phyloP scores from a whole-genome alignment of 2,113 vertebrate species.

The Eidolon helvum region DNA sequence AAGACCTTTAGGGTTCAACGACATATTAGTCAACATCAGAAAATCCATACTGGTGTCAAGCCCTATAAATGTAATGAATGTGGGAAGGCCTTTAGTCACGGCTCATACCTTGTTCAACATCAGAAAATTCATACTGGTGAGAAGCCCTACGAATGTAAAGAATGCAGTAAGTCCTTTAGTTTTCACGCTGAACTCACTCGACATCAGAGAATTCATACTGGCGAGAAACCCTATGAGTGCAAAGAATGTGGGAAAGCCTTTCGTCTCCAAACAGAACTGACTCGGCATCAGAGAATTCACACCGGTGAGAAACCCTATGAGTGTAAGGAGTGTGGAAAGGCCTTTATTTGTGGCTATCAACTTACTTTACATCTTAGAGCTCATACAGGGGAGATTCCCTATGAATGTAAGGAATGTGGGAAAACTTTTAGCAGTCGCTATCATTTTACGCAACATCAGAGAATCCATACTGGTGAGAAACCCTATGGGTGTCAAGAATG shows the following conservation, averaged over 20 bases:
- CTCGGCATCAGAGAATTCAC: background rate
- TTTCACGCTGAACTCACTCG: background rate
- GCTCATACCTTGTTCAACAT: conserved; percentile 26
- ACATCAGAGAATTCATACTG: conserved; percentile 30
- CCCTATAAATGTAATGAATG: conserved; percentile 22
- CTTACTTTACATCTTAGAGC: conserved; percentile 11
- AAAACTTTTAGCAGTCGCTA: background rate
- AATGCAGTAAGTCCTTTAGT: background rate
- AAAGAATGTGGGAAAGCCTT: background rate
- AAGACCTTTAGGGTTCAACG: conserved; percentile 19
- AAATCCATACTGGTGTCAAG: conserved; percentile 13
- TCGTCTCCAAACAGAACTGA: background rate
- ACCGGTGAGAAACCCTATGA: conserved; percentile 26
- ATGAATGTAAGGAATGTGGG: conserved; percentile 26
- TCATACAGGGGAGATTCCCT: conserved; percentile 9
- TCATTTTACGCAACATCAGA: conserved; percentile 42
- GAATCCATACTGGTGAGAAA: conserved; percentile 54
- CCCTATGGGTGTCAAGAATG: conserved; percentile 56
- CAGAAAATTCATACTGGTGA: conserved; percentile 42
- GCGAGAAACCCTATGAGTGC: background rate
- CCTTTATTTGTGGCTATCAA: conserved; percentile 28
- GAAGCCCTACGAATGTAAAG: conserved; percentile 5
- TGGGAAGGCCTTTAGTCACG: conserved; percentile 29
- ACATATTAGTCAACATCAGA: conserved; percentile 36
- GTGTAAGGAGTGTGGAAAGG: conserved; percentile 37